Conservation (phyloP, 2,888 invertebrate species). For the Torymus tubicola region DNA sequence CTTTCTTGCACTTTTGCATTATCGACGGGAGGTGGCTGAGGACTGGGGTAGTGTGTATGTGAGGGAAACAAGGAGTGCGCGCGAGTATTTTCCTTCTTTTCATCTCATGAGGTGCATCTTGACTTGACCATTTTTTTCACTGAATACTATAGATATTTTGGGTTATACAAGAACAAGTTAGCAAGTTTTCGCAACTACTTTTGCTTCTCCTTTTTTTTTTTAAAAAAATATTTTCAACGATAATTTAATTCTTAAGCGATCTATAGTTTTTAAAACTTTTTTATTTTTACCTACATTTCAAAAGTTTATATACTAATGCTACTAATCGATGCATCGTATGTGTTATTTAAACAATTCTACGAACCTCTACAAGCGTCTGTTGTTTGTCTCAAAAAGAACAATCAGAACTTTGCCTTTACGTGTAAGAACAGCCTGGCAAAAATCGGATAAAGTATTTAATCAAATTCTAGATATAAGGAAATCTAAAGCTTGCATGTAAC, state of each 20-base stretch:
- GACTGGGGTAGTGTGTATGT: slow-evolving; percentile 20
- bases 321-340: slow-evolving; percentile 7
- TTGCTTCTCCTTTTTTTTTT: background rate
- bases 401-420: background rate
- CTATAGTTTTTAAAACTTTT: slow-evolving; percentile 2
- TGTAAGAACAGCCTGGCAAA: too few species aligned
- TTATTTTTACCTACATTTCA: background rate
- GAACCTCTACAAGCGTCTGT: slow-evolving; percentile 3
- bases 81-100: slow-evolving; percentile 38
- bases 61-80: slow-evolving; percentile 55
- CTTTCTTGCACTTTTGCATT: slow-evolving; percentile 30
- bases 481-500: too few species aligned
- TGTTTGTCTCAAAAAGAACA: slow-evolving; percentile 13
- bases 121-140: slow-evolving; percentile 43
- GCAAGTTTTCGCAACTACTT: background rate
- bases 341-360: slow-evolving; percentile 24
- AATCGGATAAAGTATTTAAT: too few species aligned
- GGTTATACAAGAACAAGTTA: slow-evolving; percentile 9
- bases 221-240: slow-evolving; percentile 46
- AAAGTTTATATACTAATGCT: too few species aligned
- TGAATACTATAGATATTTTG: slow-evolving; percentile 4
- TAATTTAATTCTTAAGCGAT: slow-evolving; percentile 35
- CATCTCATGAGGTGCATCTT: slow-evolving; percentile 43
- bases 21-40: too few species aligned
- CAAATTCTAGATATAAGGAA: too few species aligned